phyloP scores from a whole-genome alignment of 2,113 vertebrate species.

The Embiotoca jacksoni region DNA sequence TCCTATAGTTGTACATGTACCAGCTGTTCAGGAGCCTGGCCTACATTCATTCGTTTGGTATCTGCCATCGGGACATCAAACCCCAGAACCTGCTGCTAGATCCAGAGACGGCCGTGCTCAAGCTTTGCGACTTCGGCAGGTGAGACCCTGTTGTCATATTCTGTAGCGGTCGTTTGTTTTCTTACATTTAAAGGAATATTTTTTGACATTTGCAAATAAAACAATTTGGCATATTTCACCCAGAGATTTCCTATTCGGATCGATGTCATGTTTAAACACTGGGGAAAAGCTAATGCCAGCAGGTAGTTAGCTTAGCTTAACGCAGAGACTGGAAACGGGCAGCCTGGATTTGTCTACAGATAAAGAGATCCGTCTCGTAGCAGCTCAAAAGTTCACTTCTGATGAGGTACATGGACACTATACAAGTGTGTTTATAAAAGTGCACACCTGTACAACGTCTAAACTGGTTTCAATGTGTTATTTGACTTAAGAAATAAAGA shows the following conservation, averaged over 20 bases:
- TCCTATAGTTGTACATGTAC: constrained; percentile 97
- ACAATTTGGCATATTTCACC: background rate
- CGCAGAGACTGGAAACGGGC: too few relatives aligned
- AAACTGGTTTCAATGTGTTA: too few relatives aligned
- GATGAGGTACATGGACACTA: too few relatives aligned
- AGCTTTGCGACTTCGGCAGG: constrained; percentile 99
- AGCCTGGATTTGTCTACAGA: too few relatives aligned
- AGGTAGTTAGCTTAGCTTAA: too few relatives aligned
- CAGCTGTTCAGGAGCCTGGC: constrained; percentile 99
- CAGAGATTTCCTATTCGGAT: background rate
- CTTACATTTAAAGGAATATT: background rate
- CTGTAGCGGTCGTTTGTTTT: background rate
- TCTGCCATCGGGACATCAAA: constrained; percentile 99
- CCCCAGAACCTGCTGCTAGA: constrained; percentile 99
- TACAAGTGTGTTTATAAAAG: too few relatives aligned
- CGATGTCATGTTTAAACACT: too few relatives aligned
- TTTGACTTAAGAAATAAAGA: too few relatives aligned
- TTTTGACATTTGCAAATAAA: constrained; percentile 3
- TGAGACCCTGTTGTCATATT: constrained; percentile 74
- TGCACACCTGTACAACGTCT: too few relatives aligned
- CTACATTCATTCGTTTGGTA: constrained; percentile 99
- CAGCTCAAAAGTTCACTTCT: too few relatives aligned
- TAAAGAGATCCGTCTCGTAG: too few relatives aligned
- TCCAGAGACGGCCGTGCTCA: constrained; percentile 98
- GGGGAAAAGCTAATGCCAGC: background rate